These are phyloP conservation scores for Trididemnum clinides DNA, from an alignment of 23 tunicate genomes.

Conservation along the genomic window DNA sequence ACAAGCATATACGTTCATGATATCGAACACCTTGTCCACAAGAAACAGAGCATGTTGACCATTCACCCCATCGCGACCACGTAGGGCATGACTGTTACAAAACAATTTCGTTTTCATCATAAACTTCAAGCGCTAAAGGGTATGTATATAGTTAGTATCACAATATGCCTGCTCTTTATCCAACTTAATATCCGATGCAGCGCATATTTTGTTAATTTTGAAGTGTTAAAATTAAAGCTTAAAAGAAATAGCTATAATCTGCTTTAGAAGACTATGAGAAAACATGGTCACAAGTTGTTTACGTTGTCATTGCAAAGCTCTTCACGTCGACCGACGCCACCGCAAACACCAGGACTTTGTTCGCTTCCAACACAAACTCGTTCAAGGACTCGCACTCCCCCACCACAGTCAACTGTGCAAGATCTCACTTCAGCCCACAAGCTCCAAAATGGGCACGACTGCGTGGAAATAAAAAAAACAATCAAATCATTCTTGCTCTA, in stretches of 20 bases:
- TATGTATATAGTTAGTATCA: too few species aligned
- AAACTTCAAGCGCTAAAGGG: too few species aligned
- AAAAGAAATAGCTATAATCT: too few species aligned
- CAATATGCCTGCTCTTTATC: too few species aligned
- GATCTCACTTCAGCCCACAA: slow-evolving; percentile 54
- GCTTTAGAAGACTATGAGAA: neutral
- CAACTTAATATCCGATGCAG: too few species aligned
- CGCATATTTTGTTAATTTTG: too few species aligned
- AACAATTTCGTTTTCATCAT: too few species aligned
- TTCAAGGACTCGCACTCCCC: slow-evolving; percentile 40
- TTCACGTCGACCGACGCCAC: slow-evolving; percentile 53
- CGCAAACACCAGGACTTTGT: neutral
- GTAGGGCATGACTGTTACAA: slow-evolving; percentile 59
- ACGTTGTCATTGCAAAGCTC: slow-evolving; percentile 77
- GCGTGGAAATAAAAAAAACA: too few species aligned
- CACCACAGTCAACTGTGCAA: slow-evolving; percentile 64
- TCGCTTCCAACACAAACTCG: slow-evolving; percentile 63
- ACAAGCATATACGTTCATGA: slow-evolving; percentile 48
- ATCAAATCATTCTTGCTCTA: too few species aligned
- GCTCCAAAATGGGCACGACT: slow-evolving; percentile 81
- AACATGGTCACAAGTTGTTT: neutral
- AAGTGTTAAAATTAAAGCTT: too few species aligned
- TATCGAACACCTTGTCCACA: slow-evolving; percentile 58
- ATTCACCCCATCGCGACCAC: slow-evolving; percentile 70
- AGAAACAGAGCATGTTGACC: slow-evolving; percentile 48